Evolutionary conservation across 1,140 invertebrate species (phyloP), one percentile per base, ranked within the genome.

Genomic region (Phenacoccus solenopsis): DNA sequence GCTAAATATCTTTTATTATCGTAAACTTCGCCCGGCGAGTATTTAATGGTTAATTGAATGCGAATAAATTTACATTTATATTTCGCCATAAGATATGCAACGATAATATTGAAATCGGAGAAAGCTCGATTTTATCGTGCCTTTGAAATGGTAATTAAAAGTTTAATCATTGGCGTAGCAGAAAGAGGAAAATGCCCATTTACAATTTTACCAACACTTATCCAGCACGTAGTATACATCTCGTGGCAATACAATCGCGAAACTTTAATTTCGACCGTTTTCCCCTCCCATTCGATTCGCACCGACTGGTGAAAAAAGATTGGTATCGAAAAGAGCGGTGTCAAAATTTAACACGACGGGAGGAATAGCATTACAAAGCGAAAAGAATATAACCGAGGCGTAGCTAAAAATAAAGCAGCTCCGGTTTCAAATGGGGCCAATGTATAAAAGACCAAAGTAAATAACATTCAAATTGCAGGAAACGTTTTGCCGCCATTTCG

Each of bases 41-140:
- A 49, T 49, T 16, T 49, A 49, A 49, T 49, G 38, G 38, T 49
- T 49, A 49, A 49, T 49, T 49, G 38, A 49, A 49, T 49, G 38
- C 38, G 38, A 49, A 49, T 49, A 49, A 49, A 49, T 49, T 49
- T 49, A 49, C 38, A 49, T 49, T 49, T 49, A 49, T 49, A 49
- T 49, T 49, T 49, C 38, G n/a, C n/a, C n/a, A 49, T 49, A 49
- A 49, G 38, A 49, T 49, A 49, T 49, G 38, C 38, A 16, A 49
- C 38, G 38, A 49, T 49, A 49, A 49, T 49, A 49, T 49, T 49
- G 38, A 49, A 49, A 16, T n/a, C 12, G 38, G 13, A 49, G 38
- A 49, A 49, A 49, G 20, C n/a, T n/a, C 38, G 38, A 49, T 49
- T 49, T n/a, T 49, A 49, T 49, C 38, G 38, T 49, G 20, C 38